Conservation (phyloP, 2,888 invertebrate species). For the Leptinotarsa tumamoca region DNA sequence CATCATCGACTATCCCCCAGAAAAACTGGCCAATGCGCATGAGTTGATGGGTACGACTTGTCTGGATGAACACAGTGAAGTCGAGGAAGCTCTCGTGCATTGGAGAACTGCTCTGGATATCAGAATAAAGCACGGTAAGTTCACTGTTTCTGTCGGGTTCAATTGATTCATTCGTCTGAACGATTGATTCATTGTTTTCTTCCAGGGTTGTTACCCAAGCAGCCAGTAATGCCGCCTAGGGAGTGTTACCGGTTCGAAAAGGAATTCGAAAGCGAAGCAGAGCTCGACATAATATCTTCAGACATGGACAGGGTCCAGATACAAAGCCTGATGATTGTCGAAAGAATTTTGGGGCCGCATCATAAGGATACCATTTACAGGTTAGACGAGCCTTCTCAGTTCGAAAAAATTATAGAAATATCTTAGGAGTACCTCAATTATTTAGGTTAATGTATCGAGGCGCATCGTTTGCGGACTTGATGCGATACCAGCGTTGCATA, state of each 20-base stretch:
- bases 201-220: slow-evolving; percentile 66
- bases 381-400: slow-evolving; percentile 41
- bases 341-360: slow-evolving; percentile 84
- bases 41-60: slow-evolving; percentile 91
- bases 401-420: not conserved
- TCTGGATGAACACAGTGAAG: slow-evolving; percentile 88
- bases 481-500: slow-evolving; percentile 85
- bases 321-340: slow-evolving; percentile 89
- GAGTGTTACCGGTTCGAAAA: slow-evolving; percentile 75
- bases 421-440: not conserved
- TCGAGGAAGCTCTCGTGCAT: slow-evolving; percentile 75
- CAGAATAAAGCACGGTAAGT: slow-evolving; percentile 65
- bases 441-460: slow-evolving; percentile 69
- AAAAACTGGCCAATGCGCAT: slow-evolving; percentile 84
- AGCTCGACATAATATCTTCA: slow-evolving; percentile 78
- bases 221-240: slow-evolving; percentile 69
- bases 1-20: slow-evolving; percentile 73
- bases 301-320: slow-evolving; percentile 89
- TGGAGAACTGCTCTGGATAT: slow-evolving; percentile 86
- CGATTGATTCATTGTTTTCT: too few relatives aligned
- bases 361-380: slow-evolving; percentile 89
- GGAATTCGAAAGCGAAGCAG: slow-evolving; percentile 81
- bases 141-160: not conserved
- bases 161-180: too few relatives aligned
- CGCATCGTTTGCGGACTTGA: slow-evolving; percentile 79